phyloP scores from a whole-genome alignment of 2,888 invertebrate species.

The Chymomyza procnemis region DNA sequence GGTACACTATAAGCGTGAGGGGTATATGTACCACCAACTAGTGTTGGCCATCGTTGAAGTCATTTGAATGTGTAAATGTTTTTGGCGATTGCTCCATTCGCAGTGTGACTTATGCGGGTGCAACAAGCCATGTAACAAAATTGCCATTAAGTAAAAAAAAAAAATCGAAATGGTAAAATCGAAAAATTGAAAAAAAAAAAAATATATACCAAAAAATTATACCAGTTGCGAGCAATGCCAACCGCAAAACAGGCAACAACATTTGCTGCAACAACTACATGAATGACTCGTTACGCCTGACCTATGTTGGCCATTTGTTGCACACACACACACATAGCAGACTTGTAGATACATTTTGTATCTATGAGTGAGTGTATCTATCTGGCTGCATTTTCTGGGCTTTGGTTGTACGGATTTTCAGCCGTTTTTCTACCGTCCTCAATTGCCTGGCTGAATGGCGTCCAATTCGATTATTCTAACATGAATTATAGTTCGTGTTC shows the following conservation, averaged over 20 bases:
- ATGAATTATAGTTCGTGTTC: slow-evolving; percentile 74
- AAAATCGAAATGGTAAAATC: too few species aligned
- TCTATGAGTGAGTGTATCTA: background rate
- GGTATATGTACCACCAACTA: too few species aligned
- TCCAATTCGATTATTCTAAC: slow-evolving; percentile 73
- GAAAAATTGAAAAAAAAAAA: slow-evolving; percentile 6
- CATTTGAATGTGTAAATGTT: slow-evolving; percentile 5
- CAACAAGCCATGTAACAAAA: slow-evolving; percentile 42
- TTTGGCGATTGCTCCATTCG: slow-evolving; percentile 13
- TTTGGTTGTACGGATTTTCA: slow-evolving; percentile 36
- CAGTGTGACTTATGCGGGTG: slow-evolving; percentile 70
- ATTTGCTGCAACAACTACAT: slow-evolving; percentile 61
- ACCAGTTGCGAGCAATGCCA: slow-evolving; percentile 51
- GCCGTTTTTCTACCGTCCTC: slow-evolving; percentile 52
- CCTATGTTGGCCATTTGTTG: slow-evolving; percentile 63
- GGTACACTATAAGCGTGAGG: background rate
- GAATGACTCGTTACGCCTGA: slow-evolving; percentile 71
- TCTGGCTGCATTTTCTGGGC: slow-evolving; percentile 45
- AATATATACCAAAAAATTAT: slow-evolving; percentile 36
- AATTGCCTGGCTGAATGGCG: slow-evolving; percentile 71
- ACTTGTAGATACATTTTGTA: background rate
- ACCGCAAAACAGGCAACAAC: slow-evolving; percentile 32
- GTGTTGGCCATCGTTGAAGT: background rate
- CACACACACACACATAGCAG: background rate
- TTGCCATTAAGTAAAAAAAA: slow-evolving; percentile 22